Conservation (phyloP, 1,140 invertebrate species). For the Orius insidiosus region DNA sequence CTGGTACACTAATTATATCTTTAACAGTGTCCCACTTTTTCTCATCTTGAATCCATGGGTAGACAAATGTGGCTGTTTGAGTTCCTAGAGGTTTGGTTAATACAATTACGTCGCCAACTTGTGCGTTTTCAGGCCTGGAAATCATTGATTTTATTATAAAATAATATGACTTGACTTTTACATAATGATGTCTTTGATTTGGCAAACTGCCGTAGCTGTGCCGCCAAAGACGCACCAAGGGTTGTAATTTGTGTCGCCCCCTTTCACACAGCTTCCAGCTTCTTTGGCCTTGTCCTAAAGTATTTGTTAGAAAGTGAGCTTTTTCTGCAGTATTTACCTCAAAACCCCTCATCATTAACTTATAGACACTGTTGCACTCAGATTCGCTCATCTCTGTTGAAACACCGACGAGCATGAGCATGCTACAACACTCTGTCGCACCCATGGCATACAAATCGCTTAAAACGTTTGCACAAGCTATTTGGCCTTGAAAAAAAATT, state of each 20-base stretch:
- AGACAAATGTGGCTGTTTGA: conserved; percentile 86
- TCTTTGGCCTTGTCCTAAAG: conserved; percentile 69
- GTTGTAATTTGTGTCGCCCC: conserved; percentile 92
- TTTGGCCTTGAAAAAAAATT: conserved; percentile 37
- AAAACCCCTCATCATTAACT: conserved; percentile 85
- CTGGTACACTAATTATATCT: conserved; percentile 82
- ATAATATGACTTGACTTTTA: conserved; percentile 19
- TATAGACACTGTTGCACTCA: conserved; percentile 84
- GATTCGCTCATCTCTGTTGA: conserved; percentile 91
- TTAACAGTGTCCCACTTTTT: conserved; percentile 93
- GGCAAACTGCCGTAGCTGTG: conserved; percentile 85
- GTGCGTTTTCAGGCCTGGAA: conserved; percentile 72
- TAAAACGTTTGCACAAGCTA: conserved; percentile 95
- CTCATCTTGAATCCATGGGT: conserved; percentile 82
- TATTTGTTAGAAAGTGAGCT: too few relatives aligned
- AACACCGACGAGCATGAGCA: conserved; percentile 92
- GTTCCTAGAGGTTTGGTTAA: conserved; percentile 92
- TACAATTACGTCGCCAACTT: conserved; percentile 89
- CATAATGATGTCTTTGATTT: conserved; percentile 83
- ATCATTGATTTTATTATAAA: background rate
- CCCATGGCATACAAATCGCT: conserved; percentile 98
- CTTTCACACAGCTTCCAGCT: conserved; percentile 82
- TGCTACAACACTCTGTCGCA: conserved; percentile 95
- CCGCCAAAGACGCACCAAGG: conserved; percentile 97
- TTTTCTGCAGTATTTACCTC: conserved; percentile 34